A percentile compares a stretch with the other conserved stretches of the same genome.
These are phyloP conservation scores for Catamblyrhynchus diadema DNA, from an alignment of 2,797 vertebrate species.

Conservation along the genomic window DNA sequence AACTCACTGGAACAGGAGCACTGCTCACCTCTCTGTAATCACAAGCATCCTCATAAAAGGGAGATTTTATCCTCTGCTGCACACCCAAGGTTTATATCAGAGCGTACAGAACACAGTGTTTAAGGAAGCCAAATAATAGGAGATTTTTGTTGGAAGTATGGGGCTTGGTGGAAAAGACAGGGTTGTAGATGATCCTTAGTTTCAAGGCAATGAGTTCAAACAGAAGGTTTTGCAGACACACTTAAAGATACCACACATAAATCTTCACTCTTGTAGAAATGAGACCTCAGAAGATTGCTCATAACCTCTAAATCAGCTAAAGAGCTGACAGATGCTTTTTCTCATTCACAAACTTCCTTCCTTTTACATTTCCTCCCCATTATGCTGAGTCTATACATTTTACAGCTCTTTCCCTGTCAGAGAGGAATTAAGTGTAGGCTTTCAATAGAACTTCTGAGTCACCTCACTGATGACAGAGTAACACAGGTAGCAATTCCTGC, in stretches of 20 bases:
- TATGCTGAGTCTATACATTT: not conserved
- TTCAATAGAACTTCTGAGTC: not conserved
- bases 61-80: conserved; percentile 7
- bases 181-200: not conserved
- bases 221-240: not conserved
- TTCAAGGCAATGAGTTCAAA: not conserved
- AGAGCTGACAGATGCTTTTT: conserved; percentile 38
- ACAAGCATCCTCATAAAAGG: not conserved
- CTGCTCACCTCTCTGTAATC: not conserved
- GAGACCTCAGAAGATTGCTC: not conserved
- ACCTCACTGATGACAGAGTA: not conserved
- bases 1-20: not conserved
- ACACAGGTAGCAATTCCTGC: not conserved
- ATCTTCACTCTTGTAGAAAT: not conserved
- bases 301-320: not conserved
- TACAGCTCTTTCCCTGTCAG: not conserved
- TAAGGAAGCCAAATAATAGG: not conserved
- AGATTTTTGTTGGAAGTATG: not conserved
- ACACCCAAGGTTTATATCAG: not conserved
- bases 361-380: conserved; percentile 34
- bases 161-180: not conserved
- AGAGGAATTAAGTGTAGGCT: not conserved
- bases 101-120: not conserved
- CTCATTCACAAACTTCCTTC: conserved; percentile 37
- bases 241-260: not conserved